Evolutionary conservation across 2,113 vertebrate genomes (phyloP), one percentile per base, ranked within the genome.

Genomic region (Odocoileus hemionus): DNA sequence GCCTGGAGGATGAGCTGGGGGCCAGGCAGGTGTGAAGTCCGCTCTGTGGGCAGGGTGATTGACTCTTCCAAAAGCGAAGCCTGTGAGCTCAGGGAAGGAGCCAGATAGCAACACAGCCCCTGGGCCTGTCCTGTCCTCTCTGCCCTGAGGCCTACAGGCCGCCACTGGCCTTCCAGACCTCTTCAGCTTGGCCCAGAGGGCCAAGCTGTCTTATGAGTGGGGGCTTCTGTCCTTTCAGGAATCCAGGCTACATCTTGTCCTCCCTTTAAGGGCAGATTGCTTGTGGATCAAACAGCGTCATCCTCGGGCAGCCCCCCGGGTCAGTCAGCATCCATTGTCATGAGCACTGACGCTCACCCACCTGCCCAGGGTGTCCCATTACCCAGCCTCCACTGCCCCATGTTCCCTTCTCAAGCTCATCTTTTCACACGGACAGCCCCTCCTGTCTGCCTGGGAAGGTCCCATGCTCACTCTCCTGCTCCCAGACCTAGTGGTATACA

Each of bases 101-200:
- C 67, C 67, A 70, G 67, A 70, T 5, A 36, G 17, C n/a, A 36
- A 19, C 67, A 11, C 9, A 39, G 67, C 33, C 30, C 60, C 33
- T 21, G 47, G 45, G n/a, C 47, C 25, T 39, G 25, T 12, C n/a
- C 47, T 88, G 33, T 54, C n/a, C 33, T 88, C 23, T 88, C 61
- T 1, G 61, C 47, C 23, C 47, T 5, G 33, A 88, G 61, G 47
- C 15, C 61, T 0, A 5, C 0, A 1, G 45, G 33, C 33, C 0
- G 6, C 47, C 7, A 36, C 61, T 74, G n/a, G n/a, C 47, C 10
- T 39, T 50, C 6, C 2, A 54, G 47, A 36, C 15, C 23, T 70
- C 9, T 2, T 19, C n/a, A 21, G 50, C 50, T 30, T 21, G 50
- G 50, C 86, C 19, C 10, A 5, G 45, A 55, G 64, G n/a, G 21